Evolutionary conservation across 2,797 vertebrate species (phyloP), one percentile per base, ranked within the genome.

Genomic region (Periparus ater): DNA sequence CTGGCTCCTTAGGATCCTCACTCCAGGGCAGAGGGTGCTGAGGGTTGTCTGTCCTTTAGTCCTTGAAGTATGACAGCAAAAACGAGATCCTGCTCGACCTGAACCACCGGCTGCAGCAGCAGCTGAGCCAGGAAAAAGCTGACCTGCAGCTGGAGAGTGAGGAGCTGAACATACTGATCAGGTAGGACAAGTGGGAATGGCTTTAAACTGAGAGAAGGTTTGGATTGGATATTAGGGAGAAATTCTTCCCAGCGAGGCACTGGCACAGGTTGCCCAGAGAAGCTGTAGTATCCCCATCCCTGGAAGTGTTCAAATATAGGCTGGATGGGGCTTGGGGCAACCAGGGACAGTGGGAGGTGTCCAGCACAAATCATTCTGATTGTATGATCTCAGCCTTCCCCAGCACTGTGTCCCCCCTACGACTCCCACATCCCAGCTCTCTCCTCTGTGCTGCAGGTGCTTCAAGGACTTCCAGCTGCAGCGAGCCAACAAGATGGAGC

Each of bases 401-500:
- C 16, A 45, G n/a, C 1, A 0, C 2, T 30, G 26, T 23, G 8
- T 51, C 32, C 47, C 44, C 23, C n/a, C 68, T 71, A 17, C 19
- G 34, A 4, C 38, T 92, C 27, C 50, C 38, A 14, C 21, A 7
- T 68, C 72, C 32, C 75, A 32, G 21, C 10, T 1, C n/a, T 67
- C 13, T 29, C 25, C 34, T 67, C 14, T 82, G 51, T 62, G 32
- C 77, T 53, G 21, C 85, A 99, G 99, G 93, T 99, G 99, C 96
- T 99, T 99, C 93, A 99, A 99, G 91, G 99, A 99, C 97, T 99
- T 99, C 96, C 99, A 99, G 93, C 98, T 99, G 71, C 99, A 99
- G 88, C 97, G 99, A 54, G 99, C 99, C 55, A 99, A 99, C 98
- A 99, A 99, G 96, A 98, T 99, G 98, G 99, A 99, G 97, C 97